phyloP scores from a whole-genome alignment of 2,797 vertebrate species.

The Pangasius djambal region DNA sequence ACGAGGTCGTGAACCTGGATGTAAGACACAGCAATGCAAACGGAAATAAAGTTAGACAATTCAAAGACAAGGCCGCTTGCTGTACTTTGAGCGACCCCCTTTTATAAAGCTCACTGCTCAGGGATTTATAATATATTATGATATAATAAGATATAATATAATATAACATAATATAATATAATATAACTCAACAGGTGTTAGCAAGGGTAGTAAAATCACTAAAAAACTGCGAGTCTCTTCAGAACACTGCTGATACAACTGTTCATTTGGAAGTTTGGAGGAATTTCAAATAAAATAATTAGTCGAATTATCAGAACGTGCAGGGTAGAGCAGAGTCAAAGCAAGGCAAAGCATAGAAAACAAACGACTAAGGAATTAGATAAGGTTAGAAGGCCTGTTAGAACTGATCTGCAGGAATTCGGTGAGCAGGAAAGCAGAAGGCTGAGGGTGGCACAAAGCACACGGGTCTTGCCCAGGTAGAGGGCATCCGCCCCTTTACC shows the following conservation, averaged over 20 bases:
- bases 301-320: slow-evolving; percentile 2
- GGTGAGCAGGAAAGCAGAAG: slow-evolving; percentile 55
- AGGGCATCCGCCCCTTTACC: slow-evolving; percentile 78
- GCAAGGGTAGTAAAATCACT: neutral
- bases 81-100: slow-evolving; percentile 59
- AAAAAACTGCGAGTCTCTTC: neutral
- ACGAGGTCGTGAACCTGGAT: slow-evolving; percentile 84
- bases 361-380: neutral
- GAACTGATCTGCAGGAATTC: slow-evolving; percentile 18
- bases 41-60: slow-evolving; percentile 66
- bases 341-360: neutral
- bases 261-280: neutral
- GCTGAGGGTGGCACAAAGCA: slow-evolving; percentile 68
- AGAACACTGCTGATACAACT: neutral
- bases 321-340: neutral
- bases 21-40: slow-evolving; percentile 72
- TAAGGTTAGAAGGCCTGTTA: slow-evolving; percentile 16
- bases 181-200: neutral
- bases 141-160: neutral
- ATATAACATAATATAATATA: neutral
- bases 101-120: slow-evolving; percentile 39
- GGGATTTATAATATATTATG: neutral
- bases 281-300: slow-evolving; percentile 8
- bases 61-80: slow-evolving; percentile 65
- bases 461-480: slow-evolving; percentile 53